Conservation (phyloP, 2,888 invertebrate species). For the Diachrysia chrysitis region DNA sequence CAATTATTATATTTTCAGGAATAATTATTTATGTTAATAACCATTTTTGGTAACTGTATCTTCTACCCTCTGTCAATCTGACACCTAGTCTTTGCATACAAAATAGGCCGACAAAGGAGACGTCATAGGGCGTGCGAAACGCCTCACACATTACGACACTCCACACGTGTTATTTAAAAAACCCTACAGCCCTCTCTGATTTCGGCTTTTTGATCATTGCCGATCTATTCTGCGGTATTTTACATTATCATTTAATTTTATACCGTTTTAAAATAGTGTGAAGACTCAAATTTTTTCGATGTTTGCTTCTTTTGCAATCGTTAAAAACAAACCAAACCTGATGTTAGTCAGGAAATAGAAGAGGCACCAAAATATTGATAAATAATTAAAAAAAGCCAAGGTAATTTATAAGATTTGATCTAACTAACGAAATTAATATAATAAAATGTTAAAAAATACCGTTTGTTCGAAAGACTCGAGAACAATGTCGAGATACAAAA, state of each 20-base stretch:
- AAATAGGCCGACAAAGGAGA: constrained; percentile 58
- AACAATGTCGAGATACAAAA: constrained; percentile 2
- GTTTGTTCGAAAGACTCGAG: neutral
- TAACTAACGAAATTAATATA: neutral
- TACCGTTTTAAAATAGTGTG: neutral
- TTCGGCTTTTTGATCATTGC: constrained; percentile 43
- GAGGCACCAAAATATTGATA: too few species aligned
- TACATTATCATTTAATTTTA: neutral
- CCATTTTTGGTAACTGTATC: neutral
- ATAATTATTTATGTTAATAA: too few species aligned
- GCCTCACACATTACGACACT: constrained; percentile 74
- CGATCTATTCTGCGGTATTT: constrained; percentile 7
- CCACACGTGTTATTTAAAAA: constrained; percentile 66
- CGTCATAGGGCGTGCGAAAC: constrained; percentile 75
- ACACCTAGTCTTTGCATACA: constrained; percentile 41
- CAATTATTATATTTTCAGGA: too few species aligned
- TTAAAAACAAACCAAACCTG: too few species aligned
- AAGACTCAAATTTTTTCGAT: too few species aligned
- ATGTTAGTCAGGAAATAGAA: too few species aligned
- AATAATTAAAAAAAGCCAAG: too few species aligned
- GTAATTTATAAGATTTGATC: neutral
- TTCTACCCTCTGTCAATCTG: constrained; percentile 18
- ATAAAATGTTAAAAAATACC: constrained; percentile 2
- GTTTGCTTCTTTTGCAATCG: too few species aligned
- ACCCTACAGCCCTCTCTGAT: constrained; percentile 47